These are phyloP conservation scores for Pantala flavescens DNA, from an alignment of 1,140 invertebrate species.

Conservation along the genomic window DNA sequence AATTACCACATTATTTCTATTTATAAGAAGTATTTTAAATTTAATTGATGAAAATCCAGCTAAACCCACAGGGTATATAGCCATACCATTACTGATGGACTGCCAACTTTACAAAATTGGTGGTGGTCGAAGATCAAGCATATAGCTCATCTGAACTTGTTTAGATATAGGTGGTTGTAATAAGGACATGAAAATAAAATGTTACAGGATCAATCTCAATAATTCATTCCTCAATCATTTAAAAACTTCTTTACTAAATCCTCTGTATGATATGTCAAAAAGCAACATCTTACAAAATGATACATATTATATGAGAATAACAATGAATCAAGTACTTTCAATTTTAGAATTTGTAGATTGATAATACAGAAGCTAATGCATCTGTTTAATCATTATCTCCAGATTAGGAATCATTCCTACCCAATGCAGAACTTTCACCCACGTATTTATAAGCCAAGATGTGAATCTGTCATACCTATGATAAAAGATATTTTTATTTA, in stretches of 20 bases:
- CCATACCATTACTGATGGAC: not conserved
- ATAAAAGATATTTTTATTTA: too few relatives aligned
- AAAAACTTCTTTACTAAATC: not conserved
- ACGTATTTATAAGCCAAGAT: not conserved
- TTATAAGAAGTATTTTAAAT: not conserved
- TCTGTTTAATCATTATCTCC: not conserved
- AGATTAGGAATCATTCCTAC: not conserved
- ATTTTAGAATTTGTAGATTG: too few relatives aligned
- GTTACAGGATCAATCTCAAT: not conserved
- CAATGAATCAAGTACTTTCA: too few relatives aligned
- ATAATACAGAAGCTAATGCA: not conserved
- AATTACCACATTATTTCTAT: not conserved
- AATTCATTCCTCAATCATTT: not conserved
- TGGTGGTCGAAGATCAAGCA: not conserved
- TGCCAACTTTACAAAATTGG: not conserved
- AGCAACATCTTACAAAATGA: too few relatives aligned
- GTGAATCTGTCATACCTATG: not conserved
- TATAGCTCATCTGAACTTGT: not conserved
- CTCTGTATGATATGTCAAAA: not conserved
- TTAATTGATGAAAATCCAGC: not conserved
- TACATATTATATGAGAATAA: too few relatives aligned
- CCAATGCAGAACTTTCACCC: not conserved
- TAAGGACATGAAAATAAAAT: not conserved
- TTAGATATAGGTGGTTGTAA: not conserved
- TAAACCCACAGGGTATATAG: not conserved